Evolutionary conservation across 2,888 invertebrate species (phyloP).

Genomic region (Pheosia gnoma): DNA sequence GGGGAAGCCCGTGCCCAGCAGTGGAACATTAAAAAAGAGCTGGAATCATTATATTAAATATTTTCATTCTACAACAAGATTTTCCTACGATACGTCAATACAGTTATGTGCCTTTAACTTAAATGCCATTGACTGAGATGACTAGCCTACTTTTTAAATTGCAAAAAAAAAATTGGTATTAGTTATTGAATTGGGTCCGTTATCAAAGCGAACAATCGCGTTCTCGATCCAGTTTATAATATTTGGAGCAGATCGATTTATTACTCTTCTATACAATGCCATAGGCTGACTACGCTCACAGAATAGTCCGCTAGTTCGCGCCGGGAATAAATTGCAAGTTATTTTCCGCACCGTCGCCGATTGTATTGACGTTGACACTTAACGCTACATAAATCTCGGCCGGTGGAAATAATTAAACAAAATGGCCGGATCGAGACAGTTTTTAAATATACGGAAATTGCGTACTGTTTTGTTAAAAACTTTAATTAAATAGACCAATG

Average conservation of each 20-base stretch:
- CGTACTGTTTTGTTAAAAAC: neutral
- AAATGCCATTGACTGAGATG: no score
- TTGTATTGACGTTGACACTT: conserved; percentile 76
- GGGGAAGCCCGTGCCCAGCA: no score
- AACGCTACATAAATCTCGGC: conserved; percentile 68
- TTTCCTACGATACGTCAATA: no score
- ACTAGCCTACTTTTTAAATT: no score
- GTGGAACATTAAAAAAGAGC: no score
- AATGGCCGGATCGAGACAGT: conserved; percentile 48
- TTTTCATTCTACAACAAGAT: no score
- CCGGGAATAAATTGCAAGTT: conserved; percentile 70
- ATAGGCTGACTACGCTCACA: conserved; percentile 13
- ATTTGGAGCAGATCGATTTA: neutral
- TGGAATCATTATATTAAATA: no score
- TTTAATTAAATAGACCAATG: neutral
- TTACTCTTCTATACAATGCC: neutral
- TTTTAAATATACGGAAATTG: conserved; percentile 38
- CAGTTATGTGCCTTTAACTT: no score
- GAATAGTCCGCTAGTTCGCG: conserved; percentile 46
- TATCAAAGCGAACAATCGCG: no score
- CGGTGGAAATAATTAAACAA: conserved; percentile 67
- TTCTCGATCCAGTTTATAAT: neutral
- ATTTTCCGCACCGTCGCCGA: conserved; percentile 71
- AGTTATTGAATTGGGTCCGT: no score
- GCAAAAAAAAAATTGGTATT: no score